Base-by-base conservation (phyloP, 2,888 invertebrate genomes). In the Eremobia ochroleuca region DNA sequence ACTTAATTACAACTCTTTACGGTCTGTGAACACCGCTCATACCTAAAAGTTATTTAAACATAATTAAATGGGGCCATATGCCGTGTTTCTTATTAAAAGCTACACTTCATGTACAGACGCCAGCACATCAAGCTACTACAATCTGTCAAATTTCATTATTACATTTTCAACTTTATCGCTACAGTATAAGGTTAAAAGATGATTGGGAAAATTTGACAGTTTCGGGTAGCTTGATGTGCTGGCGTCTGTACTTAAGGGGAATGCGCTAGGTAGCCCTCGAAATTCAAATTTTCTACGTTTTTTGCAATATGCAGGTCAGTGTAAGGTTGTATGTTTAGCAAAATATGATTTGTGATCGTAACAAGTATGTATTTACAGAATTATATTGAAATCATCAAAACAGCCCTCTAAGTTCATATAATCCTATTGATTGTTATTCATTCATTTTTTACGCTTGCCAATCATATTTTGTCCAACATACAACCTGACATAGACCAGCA, bases 21-120 rank as follows among this genome's bases (percentile, higher is more conserved):
- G 49, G 65, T 82, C 78, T 77, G 55, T 68, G 43, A 43, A 68
- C 49, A 71, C 21, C 40, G n/a, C 21, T 71, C 49, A 31, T 82
- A 46, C 34, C 34, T 37, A 37, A 61, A 77, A 71, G 25, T 40
- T 61, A 70, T 59, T 67, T 52, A 15, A 46, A 55, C 34, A 18
- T 70, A 62, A 71, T 55, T 55, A 37, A 68, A 65, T 28, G 25
- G 8, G 25, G 21, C 61, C 9, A 77, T 77, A 69, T 68, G 40
- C 34, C 3, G 31, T 83, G n/a, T 73, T 64, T 55, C 9, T 61
- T 61, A 52, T 59, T 72, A 65, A 81, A 72, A 70, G n/a, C 31
- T 5, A 25, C 28, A 13, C 8, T 62, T 67, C 28, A 64, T 15
- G 40, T 76, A 46, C 34, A 34, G 34, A 34, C 34, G 34, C 34